Conservation (phyloP, 2,113 vertebrate genomes). For the Lamprotornis superbus region DNA sequence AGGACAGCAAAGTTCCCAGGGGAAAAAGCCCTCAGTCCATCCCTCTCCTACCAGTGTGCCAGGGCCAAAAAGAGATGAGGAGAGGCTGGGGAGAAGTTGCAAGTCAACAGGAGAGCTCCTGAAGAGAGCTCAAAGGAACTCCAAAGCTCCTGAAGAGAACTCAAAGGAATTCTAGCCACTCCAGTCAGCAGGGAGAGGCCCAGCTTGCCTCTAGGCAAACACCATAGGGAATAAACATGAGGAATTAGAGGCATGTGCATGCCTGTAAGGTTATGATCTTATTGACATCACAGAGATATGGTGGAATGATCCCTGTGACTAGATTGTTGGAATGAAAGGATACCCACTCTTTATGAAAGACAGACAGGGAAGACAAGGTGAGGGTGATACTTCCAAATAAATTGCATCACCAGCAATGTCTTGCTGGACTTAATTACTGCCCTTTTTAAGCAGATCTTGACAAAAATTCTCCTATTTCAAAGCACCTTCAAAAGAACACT, state of each 20-base stretch:
- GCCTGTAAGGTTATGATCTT: neutral
- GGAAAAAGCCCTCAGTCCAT: neutral
- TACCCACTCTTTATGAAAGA: neutral
- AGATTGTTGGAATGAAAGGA: neutral
- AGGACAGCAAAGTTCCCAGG: neutral
- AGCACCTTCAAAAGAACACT: neutral
- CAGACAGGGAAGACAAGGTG: neutral
- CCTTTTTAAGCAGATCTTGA: neutral
- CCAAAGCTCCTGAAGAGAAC: neutral
- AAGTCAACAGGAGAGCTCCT: neutral
- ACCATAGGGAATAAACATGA: neutral
- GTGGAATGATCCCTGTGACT: neutral
- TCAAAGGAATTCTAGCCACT: neutral
- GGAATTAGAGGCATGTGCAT: neutral
- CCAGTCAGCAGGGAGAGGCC: neutral
- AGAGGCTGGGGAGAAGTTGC: neutral
- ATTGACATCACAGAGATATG: neutral
- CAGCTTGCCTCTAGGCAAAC: neutral
- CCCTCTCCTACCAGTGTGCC: neutral
- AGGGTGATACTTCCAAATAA: neutral
- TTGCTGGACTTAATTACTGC: neutral
- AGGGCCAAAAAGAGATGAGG: neutral
- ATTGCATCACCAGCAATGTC: neutral
- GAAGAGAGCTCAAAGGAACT: neutral
- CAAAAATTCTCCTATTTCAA: neutral